Percentiles rank a stretch among this genome's conserved stretches.
These are phyloP conservation scores for Procambarus virginalis DNA, from an alignment of 1,140 invertebrate species.

Conservation along the genomic window DNA sequence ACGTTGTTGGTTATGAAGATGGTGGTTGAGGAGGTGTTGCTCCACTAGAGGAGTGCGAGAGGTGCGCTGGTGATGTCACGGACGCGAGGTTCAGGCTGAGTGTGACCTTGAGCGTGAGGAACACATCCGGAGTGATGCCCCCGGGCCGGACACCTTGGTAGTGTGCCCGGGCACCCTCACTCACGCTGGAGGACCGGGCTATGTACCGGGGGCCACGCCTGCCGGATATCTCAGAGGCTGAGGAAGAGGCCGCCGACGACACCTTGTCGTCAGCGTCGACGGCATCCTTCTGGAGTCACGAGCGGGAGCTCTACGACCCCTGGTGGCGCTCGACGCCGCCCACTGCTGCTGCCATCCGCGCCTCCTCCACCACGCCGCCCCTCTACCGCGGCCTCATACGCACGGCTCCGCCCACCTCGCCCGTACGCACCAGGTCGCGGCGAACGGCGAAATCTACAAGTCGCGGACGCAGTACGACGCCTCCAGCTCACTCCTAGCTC, in stretches of 20 bases:
- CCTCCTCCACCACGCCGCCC: constrained; percentile 52
- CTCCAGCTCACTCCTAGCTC: constrained; percentile 31
- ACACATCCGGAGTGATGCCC: constrained; percentile 29
- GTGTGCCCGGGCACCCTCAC: neutral
- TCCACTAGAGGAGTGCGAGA: no score
- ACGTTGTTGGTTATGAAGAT: no score
- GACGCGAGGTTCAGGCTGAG: constrained; percentile 12
- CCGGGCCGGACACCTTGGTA: neutral
- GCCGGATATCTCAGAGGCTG: constrained; percentile 62
- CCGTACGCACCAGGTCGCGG: constrained; percentile 43
- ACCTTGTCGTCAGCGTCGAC: constrained; percentile 61
- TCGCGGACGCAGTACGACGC: constrained; percentile 48
- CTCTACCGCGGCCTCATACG: constrained; percentile 61
- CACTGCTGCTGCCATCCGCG: constrained; percentile 48
- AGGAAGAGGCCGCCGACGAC: constrained; percentile 62
- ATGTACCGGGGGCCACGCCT: constrained; percentile 62
- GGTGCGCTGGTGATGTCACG: constrained; percentile 18
- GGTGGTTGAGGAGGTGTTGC: no score
- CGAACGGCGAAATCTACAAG: constrained; percentile 1
- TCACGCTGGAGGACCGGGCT: neutral
- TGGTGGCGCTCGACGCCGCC: constrained; percentile 64
- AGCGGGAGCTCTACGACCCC: constrained; percentile 61
- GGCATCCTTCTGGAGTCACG: constrained; percentile 66
- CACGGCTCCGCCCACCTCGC: constrained; percentile 56
- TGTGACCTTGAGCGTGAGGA: neutral